Base-by-base conservation (phyloP, 2,888 invertebrate genomes). In the Linnaemya vulpina region DNA sequence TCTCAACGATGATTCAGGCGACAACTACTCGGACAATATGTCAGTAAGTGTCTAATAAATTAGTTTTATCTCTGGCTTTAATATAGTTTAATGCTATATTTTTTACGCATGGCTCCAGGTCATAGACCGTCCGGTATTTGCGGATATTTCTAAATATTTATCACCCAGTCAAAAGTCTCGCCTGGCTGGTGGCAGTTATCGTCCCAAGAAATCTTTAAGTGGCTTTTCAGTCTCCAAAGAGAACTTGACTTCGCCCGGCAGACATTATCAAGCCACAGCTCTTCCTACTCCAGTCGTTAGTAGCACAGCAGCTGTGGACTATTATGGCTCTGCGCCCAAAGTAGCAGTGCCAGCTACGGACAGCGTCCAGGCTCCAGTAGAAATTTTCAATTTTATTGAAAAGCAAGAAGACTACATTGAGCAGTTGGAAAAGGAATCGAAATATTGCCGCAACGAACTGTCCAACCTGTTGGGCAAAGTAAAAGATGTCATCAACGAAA, bases 401-500 rank as follows among this genome's bases (percentile, higher is more conserved):
- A 95, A 96, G 86, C 97, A 97, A 88, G 97, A 97, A 89, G 96
- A 96, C 88, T 97, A 97, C 89, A 97, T 97, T 68, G 96, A 97
- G 86, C 97, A 97, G 90, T 91, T 97, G 70, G 97, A 97, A 91
- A 94, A 96, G 87, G 97, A 97, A 93, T 96, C 97, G 51, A 95
- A 96, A 89, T 96, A 96, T 89, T 97, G 97, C 90, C 94, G 96
- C 92, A 96, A 95, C 70, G 97, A 97, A 91, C 92, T 97, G 9
- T 94, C 95, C 87, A 95, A 95, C 89, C 93, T 97, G 17, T 93
- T 97, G 15, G 95, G 95, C 0, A 97, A 97, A 93, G 97, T 97
- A 5, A 96, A 96, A 90, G 97, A 97, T 91, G 96, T 97, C 15
- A 96, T 97, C 86, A 95, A 95, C 10, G 97, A 97, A 92, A 97